A percentile compares a stretch with the other conserved stretches of the same genome.
Conservation (phyloP, 1,140 invertebrate species). For the Papilio xuthus region DNA sequence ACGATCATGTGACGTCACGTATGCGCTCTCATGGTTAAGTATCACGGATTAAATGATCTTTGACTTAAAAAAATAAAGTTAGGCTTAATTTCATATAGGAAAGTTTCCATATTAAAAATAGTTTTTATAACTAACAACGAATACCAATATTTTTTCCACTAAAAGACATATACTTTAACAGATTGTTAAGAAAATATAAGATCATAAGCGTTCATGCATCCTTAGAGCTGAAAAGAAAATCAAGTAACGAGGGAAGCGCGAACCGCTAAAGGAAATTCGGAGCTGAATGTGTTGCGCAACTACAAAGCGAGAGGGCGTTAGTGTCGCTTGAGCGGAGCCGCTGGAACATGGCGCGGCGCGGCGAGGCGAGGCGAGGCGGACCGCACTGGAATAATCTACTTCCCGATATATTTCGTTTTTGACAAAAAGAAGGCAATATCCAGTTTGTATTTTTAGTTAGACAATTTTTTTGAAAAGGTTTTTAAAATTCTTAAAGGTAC, state of each 20-base stretch:
- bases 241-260: not conserved
- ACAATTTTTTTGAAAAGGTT: no score
- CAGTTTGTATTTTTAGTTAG: no score
- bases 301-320: not conserved
- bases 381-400: not conserved
- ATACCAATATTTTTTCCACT: not conserved
- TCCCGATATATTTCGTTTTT: not conserved
- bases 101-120: no score
- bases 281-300: not conserved
- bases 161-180: not conserved
- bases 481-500: not conserved
- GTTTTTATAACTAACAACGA: no score
- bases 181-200: not conserved
- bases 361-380: no score
- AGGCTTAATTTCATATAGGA: not conserved
- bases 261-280: not conserved
- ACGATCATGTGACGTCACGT: constrained; percentile 15
- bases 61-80: not conserved
- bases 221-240: constrained; percentile 5
- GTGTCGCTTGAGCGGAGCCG: not conserved
- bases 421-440: not conserved
- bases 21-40: not conserved
- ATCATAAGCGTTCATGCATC: not conserved
- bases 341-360: no score
- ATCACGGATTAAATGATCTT: not conserved